Percentiles rank a stretch among this genome's conserved stretches.
phyloP scores from a whole-genome alignment of 2,797 vertebrate species.

The Acipenser oxyrinchus region DNA sequence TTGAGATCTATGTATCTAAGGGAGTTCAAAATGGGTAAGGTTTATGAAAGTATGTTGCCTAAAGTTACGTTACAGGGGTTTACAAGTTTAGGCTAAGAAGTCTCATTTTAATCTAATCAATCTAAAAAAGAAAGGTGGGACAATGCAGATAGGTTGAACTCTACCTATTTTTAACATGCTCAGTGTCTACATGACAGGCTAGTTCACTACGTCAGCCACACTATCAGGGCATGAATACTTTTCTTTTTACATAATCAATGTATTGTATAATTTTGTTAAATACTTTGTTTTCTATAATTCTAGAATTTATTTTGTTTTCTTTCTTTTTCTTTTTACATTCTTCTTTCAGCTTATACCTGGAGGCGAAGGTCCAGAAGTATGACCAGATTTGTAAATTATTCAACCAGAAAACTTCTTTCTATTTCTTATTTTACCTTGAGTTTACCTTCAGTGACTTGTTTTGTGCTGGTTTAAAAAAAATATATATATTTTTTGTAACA shows the following conservation, averaged over 20 bases:
- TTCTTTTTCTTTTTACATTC: slow-evolving; percentile 20
- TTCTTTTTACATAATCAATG: too few relatives aligned
- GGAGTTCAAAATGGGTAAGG: too few relatives aligned
- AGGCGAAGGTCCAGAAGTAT: slow-evolving; percentile 97
- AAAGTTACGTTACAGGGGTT: too few relatives aligned
- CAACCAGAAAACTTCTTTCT: not conserved
- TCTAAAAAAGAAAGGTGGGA: not conserved
- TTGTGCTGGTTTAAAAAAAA: not conserved
- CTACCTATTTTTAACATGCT: not conserved
- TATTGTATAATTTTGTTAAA: too few relatives aligned
- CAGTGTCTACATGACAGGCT: not conserved
- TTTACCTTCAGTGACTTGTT: slow-evolving; percentile 4
- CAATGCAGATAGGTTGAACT: not conserved
- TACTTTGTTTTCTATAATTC: not conserved
- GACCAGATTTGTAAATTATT: slow-evolving; percentile 30
- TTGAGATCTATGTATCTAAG: too few relatives aligned
- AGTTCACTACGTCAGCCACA: too few relatives aligned
- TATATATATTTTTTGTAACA: not conserved
- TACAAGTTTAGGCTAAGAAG: too few relatives aligned
- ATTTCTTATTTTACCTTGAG: slow-evolving; percentile 11
- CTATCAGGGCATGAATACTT: too few relatives aligned
- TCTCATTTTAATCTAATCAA: too few relatives aligned
- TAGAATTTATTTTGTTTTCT: slow-evolving; percentile 4
- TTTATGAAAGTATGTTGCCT: too few relatives aligned
- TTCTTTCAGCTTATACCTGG: slow-evolving; percentile 82